Conservation (phyloP, 2,888 invertebrate species). For the Osmoderma eremita region DNA sequence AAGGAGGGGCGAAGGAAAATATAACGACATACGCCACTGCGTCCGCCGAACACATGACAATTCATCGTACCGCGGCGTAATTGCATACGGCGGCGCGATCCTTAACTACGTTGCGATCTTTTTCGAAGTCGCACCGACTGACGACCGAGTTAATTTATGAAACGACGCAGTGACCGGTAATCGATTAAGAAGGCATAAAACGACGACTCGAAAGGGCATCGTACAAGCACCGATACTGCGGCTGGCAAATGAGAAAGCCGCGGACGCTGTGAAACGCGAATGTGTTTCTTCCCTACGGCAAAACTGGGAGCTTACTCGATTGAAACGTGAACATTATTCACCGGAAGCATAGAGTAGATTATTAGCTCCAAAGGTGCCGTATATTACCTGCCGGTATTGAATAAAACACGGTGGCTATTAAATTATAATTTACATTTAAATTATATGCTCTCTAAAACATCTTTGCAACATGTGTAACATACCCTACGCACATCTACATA, state of each 20-base stretch:
- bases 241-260: constrained; percentile 7
- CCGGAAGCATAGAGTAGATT: not conserved
- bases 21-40: not conserved
- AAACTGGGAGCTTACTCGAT: not conserved
- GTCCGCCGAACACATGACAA: constrained; percentile 19
- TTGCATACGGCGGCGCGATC: not conserved
- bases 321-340: not conserved
- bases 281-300: not conserved
- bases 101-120: not conserved
- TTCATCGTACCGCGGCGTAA: constrained; percentile 17
- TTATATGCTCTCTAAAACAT: too few species aligned
- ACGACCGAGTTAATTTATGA: constrained; percentile 14
- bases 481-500: too few species aligned
- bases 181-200: constrained; percentile 12
- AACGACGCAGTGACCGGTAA: constrained; percentile 9
- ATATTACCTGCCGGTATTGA: too few species aligned
- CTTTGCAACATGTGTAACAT: too few species aligned
- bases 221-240: not conserved
- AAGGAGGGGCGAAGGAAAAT: not conserved
- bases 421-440: too few species aligned
- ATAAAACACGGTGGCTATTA: too few species aligned
- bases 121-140: constrained; percentile 19
- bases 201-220: not conserved
- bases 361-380: too few species aligned
- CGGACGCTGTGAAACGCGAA: constrained; percentile 1